Base-by-base conservation (phyloP, 2,888 invertebrate genomes). In the Athetis lepigone region DNA sequence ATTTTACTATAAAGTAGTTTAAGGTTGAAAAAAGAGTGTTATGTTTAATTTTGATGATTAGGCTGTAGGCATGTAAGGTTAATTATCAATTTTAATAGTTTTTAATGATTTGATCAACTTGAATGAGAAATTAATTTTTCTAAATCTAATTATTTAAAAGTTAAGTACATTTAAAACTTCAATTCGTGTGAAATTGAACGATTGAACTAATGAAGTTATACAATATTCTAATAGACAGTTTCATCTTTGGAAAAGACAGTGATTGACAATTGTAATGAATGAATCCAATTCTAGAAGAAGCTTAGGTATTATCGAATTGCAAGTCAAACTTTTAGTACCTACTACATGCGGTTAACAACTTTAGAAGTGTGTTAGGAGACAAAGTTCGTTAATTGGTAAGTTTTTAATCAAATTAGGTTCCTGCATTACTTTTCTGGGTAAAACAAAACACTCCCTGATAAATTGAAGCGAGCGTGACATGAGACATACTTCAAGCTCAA, bases 301-400 rank as follows among this genome's bases (percentile, higher is more conserved):
- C 40, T 70, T 64, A 55, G 33, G 33, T 33, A 33, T 11, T 62
- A 39, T 65, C 46, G 36, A 65, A 60, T 66, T 55, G 55, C 57
- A 42, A 37, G 18, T 50, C 9, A 63, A 50, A 55, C 18, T 72
- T 61, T 71, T 46, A 52, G 50, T 70, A 69, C 2, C 8, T 0
- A 56, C 58, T 58, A 70, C 82, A 84, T 84, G 84, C 83, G 73
- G 70, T 78, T 80, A 77, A 58, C 25, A 58, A 52, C 52, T 52
- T 58, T 72, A 37, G 40, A 29, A 61, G 37, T 27, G 52, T 52
- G 42, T 49, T 51, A 59, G 42, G 51, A 49, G 25, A 50, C 39
- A 37, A 54, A 52, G 50, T 69, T 65, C 21, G 49, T 51, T 60
- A 29, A 51, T 49, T 64, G 50, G 49, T 29, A 13, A 8, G 5